Percentiles rank a stretch among this genome's conserved stretches.
Evolutionary conservation across 1,140 invertebrate genomes (phyloP).

Genomic region (Leptinotarsa undecemlineata): DNA sequence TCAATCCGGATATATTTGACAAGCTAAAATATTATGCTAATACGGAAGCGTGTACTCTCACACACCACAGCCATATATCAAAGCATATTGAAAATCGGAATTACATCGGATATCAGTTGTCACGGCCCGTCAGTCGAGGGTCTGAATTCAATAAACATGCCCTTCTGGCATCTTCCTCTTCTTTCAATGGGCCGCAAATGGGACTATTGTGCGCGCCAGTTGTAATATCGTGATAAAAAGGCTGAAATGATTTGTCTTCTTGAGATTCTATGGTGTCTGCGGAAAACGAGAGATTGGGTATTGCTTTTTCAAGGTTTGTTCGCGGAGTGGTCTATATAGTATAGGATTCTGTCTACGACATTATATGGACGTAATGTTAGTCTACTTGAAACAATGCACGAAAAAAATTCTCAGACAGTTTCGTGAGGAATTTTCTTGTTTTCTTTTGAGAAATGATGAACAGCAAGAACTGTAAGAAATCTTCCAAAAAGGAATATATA

Average conservation of each 20-base stretch:
- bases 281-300: too few relatives aligned
- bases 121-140: constrained; percentile 8
- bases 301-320: too few relatives aligned
- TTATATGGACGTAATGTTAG: too few relatives aligned
- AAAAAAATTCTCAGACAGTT: too few relatives aligned
- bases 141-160: constrained; percentile 25
- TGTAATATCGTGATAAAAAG: constrained; percentile 8
- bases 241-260: not conserved
- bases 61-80: constrained; percentile 25
- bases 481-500: too few relatives aligned
- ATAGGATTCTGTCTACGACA: too few relatives aligned
- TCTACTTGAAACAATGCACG: too few relatives aligned
- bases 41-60: not conserved
- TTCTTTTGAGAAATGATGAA: too few relatives aligned
- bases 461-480: too few relatives aligned
- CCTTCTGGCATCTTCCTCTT: constrained; percentile 15
- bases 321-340: too few relatives aligned
- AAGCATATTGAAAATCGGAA: constrained; percentile 22
- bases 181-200: constrained; percentile 23
- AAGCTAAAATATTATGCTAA: constrained; percentile 24
- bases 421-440: too few relatives aligned
- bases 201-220: constrained; percentile 21
- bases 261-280: not conserved
- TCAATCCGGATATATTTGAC: constrained; percentile 24
- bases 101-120: constrained; percentile 26